These are phyloP conservation scores for Cerceris ruficornis DNA, from an alignment of 2,888 invertebrate species.

Conservation along the genomic window DNA sequence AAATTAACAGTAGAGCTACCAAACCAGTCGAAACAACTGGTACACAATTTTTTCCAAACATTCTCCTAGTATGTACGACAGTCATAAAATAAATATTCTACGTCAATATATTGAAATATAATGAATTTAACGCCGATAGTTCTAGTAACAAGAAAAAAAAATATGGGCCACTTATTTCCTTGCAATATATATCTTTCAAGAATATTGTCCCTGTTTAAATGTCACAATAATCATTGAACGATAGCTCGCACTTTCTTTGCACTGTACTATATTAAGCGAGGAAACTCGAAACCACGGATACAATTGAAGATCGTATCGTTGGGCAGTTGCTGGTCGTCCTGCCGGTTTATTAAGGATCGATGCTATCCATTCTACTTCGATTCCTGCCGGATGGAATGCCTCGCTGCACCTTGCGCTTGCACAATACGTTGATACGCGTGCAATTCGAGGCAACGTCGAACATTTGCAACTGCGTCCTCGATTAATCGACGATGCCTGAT, in stretches of 20 bases:
- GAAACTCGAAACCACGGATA: neutral
- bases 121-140: too few species aligned
- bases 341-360: slow-evolving; percentile 44
- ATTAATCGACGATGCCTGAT: slow-evolving; percentile 54
- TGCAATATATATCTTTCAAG: too few species aligned
- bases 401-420: slow-evolving; percentile 31
- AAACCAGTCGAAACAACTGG: too few species aligned
- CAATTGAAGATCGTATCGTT: neutral
- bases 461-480: slow-evolving; percentile 35
- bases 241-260: neutral
- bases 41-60: too few species aligned
- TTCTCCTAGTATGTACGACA: too few species aligned
- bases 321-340: slow-evolving; percentile 5
- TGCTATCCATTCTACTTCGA: slow-evolving; percentile 51
- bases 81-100: too few species aligned
- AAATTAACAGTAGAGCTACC: too few species aligned
- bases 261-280: neutral
- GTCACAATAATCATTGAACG: neutral
- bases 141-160: too few species aligned
- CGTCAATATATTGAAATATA: too few species aligned
- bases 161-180: too few species aligned
- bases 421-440: slow-evolving; percentile 26
- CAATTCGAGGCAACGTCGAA: neutral
- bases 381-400: slow-evolving; percentile 34
- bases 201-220: too few species aligned